Percentiles rank a stretch among this genome's conserved stretches.
These are phyloP conservation scores for Cervus canadensis DNA, from an alignment of 2,113 vertebrate genomes.

Conservation along the genomic window DNA sequence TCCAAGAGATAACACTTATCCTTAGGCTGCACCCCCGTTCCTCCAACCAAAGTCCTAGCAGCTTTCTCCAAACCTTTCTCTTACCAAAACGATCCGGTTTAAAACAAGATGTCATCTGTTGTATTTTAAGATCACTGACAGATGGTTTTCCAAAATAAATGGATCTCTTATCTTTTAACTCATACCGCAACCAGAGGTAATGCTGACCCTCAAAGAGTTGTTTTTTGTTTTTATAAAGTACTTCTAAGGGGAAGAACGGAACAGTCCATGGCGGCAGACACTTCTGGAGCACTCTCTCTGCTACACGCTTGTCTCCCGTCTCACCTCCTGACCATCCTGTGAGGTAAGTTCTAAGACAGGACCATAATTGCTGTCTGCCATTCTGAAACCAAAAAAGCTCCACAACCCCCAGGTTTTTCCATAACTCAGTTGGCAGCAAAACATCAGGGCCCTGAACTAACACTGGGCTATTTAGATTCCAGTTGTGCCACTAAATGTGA, in stretches of 20 bases:
- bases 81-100: conserved; percentile 38
- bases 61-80: conserved; percentile 19
- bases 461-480: not conserved
- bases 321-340: conserved; percentile 6
- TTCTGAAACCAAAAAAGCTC: conserved; percentile 50
- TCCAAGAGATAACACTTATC: not conserved
- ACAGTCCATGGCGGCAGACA: not conserved
- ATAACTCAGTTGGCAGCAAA: conserved; percentile 46
- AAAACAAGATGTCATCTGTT: conserved; percentile 17
- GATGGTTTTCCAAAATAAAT: conserved; percentile 41
- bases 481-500: not conserved
- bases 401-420: not conserved
- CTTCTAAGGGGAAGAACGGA: not conserved
- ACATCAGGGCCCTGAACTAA: conserved; percentile 31
- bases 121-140: conserved; percentile 8
- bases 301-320: not conserved
- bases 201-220: not conserved
- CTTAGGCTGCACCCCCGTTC: not conserved
- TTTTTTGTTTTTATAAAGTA: not conserved
- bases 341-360: conserved; percentile 55
- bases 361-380: conserved; percentile 48
- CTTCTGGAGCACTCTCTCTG: not conserved
- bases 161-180: conserved; percentile 42
- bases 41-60: not conserved
- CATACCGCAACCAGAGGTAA: not conserved